phyloP scores from a whole-genome alignment of 2,888 invertebrate genomes.

The Drosophila rubida region DNA sequence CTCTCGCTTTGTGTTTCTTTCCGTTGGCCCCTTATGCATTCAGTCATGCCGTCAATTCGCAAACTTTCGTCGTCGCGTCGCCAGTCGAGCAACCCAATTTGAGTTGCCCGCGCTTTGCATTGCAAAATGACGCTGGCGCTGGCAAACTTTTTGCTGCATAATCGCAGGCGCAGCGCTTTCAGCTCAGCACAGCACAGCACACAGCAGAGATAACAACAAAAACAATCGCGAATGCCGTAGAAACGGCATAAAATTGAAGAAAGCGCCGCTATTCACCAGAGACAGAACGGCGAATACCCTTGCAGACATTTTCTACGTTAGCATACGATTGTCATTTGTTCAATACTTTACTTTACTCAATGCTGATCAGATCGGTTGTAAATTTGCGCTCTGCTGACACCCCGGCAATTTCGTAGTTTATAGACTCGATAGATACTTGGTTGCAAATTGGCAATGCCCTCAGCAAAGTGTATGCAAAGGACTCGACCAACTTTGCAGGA shows the following conservation, averaged over 20 bases:
- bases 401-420: background rate
- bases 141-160: conserved; percentile 75
- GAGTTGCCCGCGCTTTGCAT: conserved; percentile 70
- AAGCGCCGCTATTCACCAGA: background rate
- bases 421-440: background rate
- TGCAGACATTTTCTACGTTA: background rate
- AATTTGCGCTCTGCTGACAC: background rate
- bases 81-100: conserved; percentile 68
- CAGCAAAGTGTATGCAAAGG: conserved; percentile 25
- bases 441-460: background rate
- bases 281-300: conserved; percentile 1
- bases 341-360: background rate
- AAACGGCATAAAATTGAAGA: conserved; percentile 9
- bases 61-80: conserved; percentile 48
- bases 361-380: background rate
- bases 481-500: conserved; percentile 61
- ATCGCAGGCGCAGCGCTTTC: conserved; percentile 74
- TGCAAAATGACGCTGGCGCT: conserved; percentile 69
- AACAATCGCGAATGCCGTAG: conserved; percentile 14
- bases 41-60: conserved; percentile 54
- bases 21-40: conserved; percentile 30
- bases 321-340: background rate
- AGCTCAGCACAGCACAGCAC: conserved; percentile 15
- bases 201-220: conserved; percentile 39
- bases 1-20: background rate